Base-by-base conservation (phyloP, 37 sponge, comb jelly and placozoan species). In the Crambe crambe region DNA sequence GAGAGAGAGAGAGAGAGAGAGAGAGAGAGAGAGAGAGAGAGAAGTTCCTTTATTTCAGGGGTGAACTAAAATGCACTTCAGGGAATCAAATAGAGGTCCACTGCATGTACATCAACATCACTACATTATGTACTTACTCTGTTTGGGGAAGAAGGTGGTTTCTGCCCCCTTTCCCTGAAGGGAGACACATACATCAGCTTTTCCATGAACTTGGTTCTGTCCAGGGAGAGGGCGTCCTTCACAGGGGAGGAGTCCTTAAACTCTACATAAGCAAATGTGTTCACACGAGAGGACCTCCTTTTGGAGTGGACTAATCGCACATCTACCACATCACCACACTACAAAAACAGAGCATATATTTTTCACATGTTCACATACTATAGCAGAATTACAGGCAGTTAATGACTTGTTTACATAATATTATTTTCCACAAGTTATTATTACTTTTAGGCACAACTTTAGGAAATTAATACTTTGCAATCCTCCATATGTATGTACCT, bases 271-370 rank as follows among this genome's bases (percentile, higher is more conserved):
- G 84, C 87, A 43, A 70, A 91, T 12, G 44, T 79, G 21, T 78
- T 83, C 58, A 68, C 57, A 47, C 67, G 31, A 29, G 27, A 54
- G 29, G 65, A 37, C 2, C 34, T 9, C 9, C 29, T 64, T 0
- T 68, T 36, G n/a, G 75, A 74, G 27, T 81, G 75, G 61, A 86
- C 71, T 22, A 87, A 63, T 6, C 92, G 74, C 41, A 91, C 40
- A 18, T 91, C 92, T 56, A 68, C 59, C 30, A 91, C 58, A 2
- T 44, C 37, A 54, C 92, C 92, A 74, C 87, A 91, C 84, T 86
- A 37, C 25, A 5, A 68, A 29, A 27, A 37, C 51, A 47, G 12
- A 47, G 10, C 51, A 37, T 37, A 69, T 6, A 69, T 69, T 25
- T 47, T 12, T 15, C 51, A 47, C 12, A 15, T 47, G 51, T 47